A percentile compares a stretch with the other conserved stretches of the same genome.
Conservation (phyloP, 2,888 invertebrate species). For the Anthoptus insignis region DNA sequence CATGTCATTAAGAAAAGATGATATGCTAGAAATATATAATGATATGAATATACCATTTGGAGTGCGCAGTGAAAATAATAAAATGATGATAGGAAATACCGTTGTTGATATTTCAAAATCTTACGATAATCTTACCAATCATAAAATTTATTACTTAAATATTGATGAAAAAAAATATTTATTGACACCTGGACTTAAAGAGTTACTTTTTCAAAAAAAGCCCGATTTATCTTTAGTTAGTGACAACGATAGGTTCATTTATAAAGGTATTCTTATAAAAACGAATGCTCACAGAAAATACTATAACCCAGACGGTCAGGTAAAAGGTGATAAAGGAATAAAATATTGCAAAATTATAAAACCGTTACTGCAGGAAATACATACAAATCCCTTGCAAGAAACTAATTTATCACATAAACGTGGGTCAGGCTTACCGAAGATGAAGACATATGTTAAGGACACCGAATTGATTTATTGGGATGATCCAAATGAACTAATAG, state of each 20-base stretch:
- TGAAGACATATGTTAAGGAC: constrained; percentile 38
- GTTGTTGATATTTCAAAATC: constrained; percentile 1
- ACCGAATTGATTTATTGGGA: constrained; percentile 49
- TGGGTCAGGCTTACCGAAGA: constrained; percentile 28
- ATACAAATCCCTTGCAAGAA: neutral
- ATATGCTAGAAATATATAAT: constrained; percentile 17
- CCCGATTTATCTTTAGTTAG: constrained; percentile 2
- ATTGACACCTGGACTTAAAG: constrained; percentile 3
- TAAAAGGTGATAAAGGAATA: constrained; percentile 38
- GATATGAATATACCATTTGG: constrained; percentile 22
- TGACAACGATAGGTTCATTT: neutral
- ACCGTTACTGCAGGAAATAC: constrained; percentile 17
- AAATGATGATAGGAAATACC: constrained; percentile 9
- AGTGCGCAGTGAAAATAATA: constrained; percentile 17
- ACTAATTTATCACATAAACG: constrained; percentile 6
- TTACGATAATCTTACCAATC: neutral
- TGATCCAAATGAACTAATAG: no score
- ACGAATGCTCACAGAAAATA: constrained; percentile 43
- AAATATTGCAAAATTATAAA: constrained; percentile 37
- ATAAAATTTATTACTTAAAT: neutral
- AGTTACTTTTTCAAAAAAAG: constrained; percentile 1
- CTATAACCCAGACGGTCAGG: constrained; percentile 36
- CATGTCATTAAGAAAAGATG: constrained; percentile 20
- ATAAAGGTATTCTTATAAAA: neutral
- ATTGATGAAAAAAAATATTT: neutral